Conservation (phyloP, 2,113 vertebrate species). For the Microtus pennsylvanicus region DNA sequence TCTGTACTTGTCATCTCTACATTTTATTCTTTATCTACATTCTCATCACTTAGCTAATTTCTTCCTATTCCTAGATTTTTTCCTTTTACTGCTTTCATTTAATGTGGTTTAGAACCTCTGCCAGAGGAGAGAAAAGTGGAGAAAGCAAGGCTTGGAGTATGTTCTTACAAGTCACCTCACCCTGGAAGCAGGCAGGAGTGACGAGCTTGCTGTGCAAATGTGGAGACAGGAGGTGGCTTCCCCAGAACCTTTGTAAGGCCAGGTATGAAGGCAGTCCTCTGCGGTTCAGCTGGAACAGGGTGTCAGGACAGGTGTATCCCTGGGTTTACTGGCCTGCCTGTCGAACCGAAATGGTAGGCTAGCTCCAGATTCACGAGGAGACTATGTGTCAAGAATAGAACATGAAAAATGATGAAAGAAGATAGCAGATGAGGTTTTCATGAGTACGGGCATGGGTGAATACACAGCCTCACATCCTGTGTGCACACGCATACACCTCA, state of each 20-base stretch:
- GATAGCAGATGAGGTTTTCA: background rate
- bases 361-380: too few relatives aligned
- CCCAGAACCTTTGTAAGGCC: too few relatives aligned
- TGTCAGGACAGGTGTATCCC: too few relatives aligned
- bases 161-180: background rate
- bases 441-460: too few relatives aligned
- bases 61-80: background rate
- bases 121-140: background rate
- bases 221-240: too few relatives aligned
- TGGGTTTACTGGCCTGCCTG: too few relatives aligned
- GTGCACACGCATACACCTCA: background rate
- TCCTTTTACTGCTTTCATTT: background rate
- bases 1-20: background rate
- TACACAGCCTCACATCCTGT: too few relatives aligned
- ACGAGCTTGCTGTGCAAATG: too few relatives aligned
- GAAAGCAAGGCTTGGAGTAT: background rate
- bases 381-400: background rate
- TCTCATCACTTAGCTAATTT: background rate
- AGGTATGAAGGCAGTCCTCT: too few relatives aligned
- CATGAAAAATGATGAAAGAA: too few relatives aligned
- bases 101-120: constrained; percentile 11
- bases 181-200: too few relatives aligned
- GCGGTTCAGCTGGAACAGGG: background rate
- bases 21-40: background rate
- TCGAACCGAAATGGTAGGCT: too few relatives aligned